Percentiles rank a stretch among this genome's conserved stretches.
Evolutionary conservation across 2,797 vertebrate species (phyloP).

Genomic region (Sebastes itinus): DNA sequence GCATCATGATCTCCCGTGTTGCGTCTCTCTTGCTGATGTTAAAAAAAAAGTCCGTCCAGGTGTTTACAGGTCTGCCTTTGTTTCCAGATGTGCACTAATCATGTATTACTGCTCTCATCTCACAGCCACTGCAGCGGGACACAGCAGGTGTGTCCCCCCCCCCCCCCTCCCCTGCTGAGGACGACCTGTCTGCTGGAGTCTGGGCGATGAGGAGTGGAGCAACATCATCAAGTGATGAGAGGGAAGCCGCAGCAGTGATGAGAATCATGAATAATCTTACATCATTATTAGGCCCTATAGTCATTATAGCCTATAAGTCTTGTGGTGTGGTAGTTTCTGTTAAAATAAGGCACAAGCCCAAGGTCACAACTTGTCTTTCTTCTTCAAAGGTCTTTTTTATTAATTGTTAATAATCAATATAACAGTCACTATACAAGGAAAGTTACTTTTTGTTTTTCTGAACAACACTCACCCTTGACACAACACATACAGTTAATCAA

Average conservation of each 20-base stretch:
- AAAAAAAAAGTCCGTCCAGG: slow-evolving; percentile 38
- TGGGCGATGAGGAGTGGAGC: slow-evolving; percentile 30
- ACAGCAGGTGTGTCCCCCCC: slow-evolving; percentile 53
- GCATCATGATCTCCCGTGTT: slow-evolving; percentile 64
- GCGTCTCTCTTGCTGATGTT: slow-evolving; percentile 4
- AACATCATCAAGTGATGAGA: slow-evolving; percentile 9
- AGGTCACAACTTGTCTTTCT: too few species aligned
- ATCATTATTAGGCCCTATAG: slow-evolving; percentile 38
- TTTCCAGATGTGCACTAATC: slow-evolving; percentile 55
- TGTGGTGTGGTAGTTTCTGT: too few species aligned
- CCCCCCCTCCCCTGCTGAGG: slow-evolving; percentile 33
- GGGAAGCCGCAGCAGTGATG: slow-evolving; percentile 15
- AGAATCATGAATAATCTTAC: slow-evolving; percentile 56
- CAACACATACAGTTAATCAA: too few species aligned
- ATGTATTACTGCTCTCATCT: not conserved
- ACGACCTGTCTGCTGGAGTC: slow-evolving; percentile 48
- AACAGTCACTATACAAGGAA: too few species aligned
- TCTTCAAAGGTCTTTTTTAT: too few species aligned
- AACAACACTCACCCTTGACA: too few species aligned
- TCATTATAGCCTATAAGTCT: too few species aligned
- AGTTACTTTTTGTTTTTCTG: too few species aligned
- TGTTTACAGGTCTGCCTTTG: slow-evolving; percentile 48
- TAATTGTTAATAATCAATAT: too few species aligned
- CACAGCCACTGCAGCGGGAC: slow-evolving; percentile 48
- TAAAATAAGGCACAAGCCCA: too few species aligned